Percentiles rank a stretch among this genome's conserved stretches.
Conservation (phyloP, 2,888 invertebrate genomes). For the Hemithea aestivaria region DNA sequence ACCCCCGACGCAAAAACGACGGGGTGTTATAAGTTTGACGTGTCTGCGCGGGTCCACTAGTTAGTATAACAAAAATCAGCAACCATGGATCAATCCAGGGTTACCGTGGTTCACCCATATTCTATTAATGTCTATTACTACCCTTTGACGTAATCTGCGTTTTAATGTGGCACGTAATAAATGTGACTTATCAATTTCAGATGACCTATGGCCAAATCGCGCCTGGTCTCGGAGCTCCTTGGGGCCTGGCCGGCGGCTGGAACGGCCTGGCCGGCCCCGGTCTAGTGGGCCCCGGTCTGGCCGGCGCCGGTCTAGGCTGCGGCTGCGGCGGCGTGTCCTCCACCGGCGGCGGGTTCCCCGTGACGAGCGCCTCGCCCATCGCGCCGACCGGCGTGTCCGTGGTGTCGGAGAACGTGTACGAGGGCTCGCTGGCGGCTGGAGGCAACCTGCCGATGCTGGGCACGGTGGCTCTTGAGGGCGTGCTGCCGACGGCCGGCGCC, state of each 20-base stretch:
- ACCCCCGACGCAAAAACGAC: too few relatives aligned
- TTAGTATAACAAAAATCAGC: too few relatives aligned
- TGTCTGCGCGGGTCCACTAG: too few relatives aligned
- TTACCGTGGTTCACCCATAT: too few relatives aligned
- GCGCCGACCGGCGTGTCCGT: constrained; percentile 23
- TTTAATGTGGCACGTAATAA: too few relatives aligned
- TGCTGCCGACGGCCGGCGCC: constrained; percentile 31
- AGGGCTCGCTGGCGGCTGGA: constrained; percentile 7
- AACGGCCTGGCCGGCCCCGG: constrained; percentile 1
- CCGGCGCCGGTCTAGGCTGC: constrained; percentile 1
- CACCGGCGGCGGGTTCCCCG: constrained; percentile 14
- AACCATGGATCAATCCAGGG: too few relatives aligned
- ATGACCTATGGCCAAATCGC: too few relatives aligned
- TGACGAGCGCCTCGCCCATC: constrained; percentile 26
- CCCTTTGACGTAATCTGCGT: too few relatives aligned
- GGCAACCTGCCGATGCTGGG: constrained; percentile 34
- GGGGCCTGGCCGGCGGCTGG: constrained; percentile 1
- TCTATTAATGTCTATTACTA: too few relatives aligned
- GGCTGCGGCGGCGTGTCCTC: constrained; percentile 9
- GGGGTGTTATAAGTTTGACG: too few relatives aligned
- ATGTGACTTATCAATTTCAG: too few relatives aligned
- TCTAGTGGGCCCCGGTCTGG: constrained; percentile 2
- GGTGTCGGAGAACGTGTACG: constrained; percentile 17
- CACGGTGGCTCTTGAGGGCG: constrained; percentile 35
- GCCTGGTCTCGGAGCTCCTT: not conserved